phyloP scores from a whole-genome alignment of 2,888 invertebrate genomes.

The Abrostola triplasia region DNA sequence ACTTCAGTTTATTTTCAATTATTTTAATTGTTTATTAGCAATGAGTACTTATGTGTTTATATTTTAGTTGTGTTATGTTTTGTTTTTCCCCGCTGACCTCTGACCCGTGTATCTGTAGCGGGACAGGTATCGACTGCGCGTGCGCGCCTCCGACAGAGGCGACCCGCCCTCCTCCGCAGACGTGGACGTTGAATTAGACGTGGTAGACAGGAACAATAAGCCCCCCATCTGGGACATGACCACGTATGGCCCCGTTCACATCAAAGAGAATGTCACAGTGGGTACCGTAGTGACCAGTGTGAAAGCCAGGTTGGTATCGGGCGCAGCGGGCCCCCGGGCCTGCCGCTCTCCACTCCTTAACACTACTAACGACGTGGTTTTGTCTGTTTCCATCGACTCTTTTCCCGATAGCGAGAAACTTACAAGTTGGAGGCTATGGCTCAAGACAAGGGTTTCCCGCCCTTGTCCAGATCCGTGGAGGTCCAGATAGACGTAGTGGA shows the following conservation, averaged over 20 bases:
- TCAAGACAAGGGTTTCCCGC: constrained; percentile 98
- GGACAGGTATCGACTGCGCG: constrained; percentile 98
- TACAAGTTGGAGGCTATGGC: constrained; percentile 99
- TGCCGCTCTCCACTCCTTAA: constrained; percentile 86
- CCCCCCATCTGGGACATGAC: constrained; percentile 98
- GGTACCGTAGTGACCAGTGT: constrained; percentile 99
- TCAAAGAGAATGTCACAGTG: constrained; percentile 99
- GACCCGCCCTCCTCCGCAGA: constrained; percentile 97
- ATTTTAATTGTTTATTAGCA: constrained; percentile 84
- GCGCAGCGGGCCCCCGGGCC: constrained; percentile 85
- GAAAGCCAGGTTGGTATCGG: constrained; percentile 98
- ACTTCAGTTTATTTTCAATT: constrained; percentile 77
- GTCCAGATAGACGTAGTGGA: constrained; percentile 99
- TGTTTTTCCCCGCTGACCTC: constrained; percentile 91
- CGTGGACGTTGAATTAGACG: constrained; percentile 99
- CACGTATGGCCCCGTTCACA: constrained; percentile 99
- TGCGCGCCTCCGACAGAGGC: constrained; percentile 98
- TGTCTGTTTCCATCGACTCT: constrained; percentile 90
- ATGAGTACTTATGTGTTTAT: constrained; percentile 86
- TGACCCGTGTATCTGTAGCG: constrained; percentile 95
- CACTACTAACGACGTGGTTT: constrained; percentile 91
- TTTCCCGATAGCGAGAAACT: constrained; percentile 96
- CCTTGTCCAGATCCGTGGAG: constrained; percentile 98
- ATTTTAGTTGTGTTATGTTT: constrained; percentile 89
- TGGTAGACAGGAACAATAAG: constrained; percentile 99